Evolutionary conservation across 1,140 invertebrate genomes (phyloP).

Genomic region (Drosophila grimshawi): DNA sequence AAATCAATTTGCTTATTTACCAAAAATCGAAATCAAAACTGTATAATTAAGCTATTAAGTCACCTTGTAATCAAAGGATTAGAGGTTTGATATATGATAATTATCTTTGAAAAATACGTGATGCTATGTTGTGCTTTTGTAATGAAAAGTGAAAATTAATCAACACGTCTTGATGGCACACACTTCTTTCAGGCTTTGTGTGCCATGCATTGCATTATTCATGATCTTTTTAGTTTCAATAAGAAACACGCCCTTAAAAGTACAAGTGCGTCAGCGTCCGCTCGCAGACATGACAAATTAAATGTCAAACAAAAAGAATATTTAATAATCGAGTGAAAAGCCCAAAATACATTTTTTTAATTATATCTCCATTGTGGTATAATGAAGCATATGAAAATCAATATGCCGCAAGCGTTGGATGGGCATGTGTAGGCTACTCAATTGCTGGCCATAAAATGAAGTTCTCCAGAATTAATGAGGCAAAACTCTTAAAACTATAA

Average conservation of each 20-base stretch:
- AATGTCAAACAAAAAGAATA: constrained; percentile 19
- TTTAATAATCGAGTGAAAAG: constrained; percentile 49
- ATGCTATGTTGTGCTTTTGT: constrained; percentile 8
- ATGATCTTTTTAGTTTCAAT: constrained; percentile 21
- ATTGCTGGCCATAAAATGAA: constrained; percentile 24
- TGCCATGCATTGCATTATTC: constrained; percentile 62
- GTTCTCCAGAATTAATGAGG: constrained; percentile 8
- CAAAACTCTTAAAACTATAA: constrained; percentile 7
- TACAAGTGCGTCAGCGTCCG: constrained; percentile 39
- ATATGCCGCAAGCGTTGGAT: constrained; percentile 56
- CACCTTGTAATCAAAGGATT: not conserved
- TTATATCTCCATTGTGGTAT: constrained; percentile 45
- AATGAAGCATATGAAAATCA: constrained; percentile 50
- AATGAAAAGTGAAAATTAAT: constrained; percentile 67
- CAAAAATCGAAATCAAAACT: not conserved
- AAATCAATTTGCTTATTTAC: constrained; percentile 53
- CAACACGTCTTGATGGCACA: not conserved
- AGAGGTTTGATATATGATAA: not conserved
- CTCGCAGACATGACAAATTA: constrained; percentile 23
- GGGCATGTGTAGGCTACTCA: constrained; percentile 54
- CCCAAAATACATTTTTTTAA: constrained; percentile 54
- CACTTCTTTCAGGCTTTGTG: constrained; percentile 11
- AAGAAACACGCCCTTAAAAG: constrained; percentile 52
- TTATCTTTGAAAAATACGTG: constrained; percentile 5
- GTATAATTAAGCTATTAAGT: constrained; percentile 5